Evolutionary conservation across 2,888 invertebrate genomes (phyloP), one percentile per base, ranked within the genome.

Genomic region (Endotricha flammealis): DNA sequence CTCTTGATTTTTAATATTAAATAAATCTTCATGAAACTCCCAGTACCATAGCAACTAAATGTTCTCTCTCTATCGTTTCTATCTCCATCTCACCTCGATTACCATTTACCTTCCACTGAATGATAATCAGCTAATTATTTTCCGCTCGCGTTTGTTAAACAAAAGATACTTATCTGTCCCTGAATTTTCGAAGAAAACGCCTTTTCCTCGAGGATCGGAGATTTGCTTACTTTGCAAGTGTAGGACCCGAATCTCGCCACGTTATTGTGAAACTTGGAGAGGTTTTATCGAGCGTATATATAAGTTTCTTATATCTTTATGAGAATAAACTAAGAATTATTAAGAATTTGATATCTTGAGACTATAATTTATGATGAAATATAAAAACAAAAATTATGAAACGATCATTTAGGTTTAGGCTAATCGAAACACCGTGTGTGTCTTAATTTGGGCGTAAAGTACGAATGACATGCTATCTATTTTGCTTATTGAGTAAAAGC

Each of bases 211-310:
- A 20, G 4, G n/a, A 12, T 3, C 25, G 16, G 9, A n/a, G 16
- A 17, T 33, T 27, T 17, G 32, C 32, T 33, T 33, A 33, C 32
- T 33, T 33, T 33, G 32, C 32, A 32, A 32, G 32, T n/a, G n/a
- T 32, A 25, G 14, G 32, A 17, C 32, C 32, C 25, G 9, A 33
- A 27, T 16, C 16, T 27, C 12, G 27, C 20, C 14, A 23, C 12
- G 34, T 28, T 33, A 20, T 32, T 29, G 22, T 17, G 12, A 34
- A 34, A 28, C 20, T 34, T 34, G 12, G 34, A 20, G 28, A 28
- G 22, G 12, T 12, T 34, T 28, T 34, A 12, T 32, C 9, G 12
- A 30, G 30, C 16, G 10, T 8, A 30, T 30, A 8, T 30, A 30
- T 13, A 14, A 1, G 2, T 9, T 11, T 30, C 11, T 17, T 17